Evolutionary conservation across 1,140 invertebrate genomes (phyloP), one percentile per base, ranked within the genome.

Genomic region (Drosophila subpulchrella): DNA sequence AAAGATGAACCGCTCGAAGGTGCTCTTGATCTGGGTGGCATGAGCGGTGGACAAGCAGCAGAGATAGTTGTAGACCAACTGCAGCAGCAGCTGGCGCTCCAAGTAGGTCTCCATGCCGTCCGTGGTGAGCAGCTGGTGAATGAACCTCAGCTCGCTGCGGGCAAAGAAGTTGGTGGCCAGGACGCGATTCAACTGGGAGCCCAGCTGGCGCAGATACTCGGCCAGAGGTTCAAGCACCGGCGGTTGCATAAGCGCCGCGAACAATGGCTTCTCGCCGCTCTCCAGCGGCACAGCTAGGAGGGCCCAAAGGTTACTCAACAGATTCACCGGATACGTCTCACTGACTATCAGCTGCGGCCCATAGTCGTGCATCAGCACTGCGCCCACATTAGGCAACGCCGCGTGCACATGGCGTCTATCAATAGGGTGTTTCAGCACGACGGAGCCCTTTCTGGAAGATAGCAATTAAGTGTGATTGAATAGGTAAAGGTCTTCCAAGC

Each of bases 111-210:
- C 75, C 55, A 92, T 42, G 6, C 75, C 79, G 12, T 90, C 74
- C 6, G 79, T 90, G 20, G 55, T 75, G 0, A 92, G 51, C 0
- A 92, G 32, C 41, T 92, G 91, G 54, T 81, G 85, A 0, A 92
- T 63, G 2, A 92, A 62, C 42, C 75, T 71, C 12, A 92, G 59
- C 65, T 92, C 92, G 57, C 71, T 79, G 55, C 91, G 90, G 0
- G 85, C 79, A 71, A 85, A 91, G 20, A 92, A 91, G 27, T 92
- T 92, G 17, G 82, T 89, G 32, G 81, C 74, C 60, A 92, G 20
- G 12, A 85, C 63, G 0, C 66, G 72, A 78, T 91, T 92, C 0
- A 90, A 32, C 3, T 55, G 36, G 8, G 47, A 57, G 12, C 78
- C 70, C 3, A 92, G 24, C 24, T 68, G 50, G 2, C 58, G 65